Evolutionary conservation across 1,140 invertebrate genomes (phyloP), one percentile per base, ranked within the genome.

Genomic region (Drosophila busckii): DNA sequence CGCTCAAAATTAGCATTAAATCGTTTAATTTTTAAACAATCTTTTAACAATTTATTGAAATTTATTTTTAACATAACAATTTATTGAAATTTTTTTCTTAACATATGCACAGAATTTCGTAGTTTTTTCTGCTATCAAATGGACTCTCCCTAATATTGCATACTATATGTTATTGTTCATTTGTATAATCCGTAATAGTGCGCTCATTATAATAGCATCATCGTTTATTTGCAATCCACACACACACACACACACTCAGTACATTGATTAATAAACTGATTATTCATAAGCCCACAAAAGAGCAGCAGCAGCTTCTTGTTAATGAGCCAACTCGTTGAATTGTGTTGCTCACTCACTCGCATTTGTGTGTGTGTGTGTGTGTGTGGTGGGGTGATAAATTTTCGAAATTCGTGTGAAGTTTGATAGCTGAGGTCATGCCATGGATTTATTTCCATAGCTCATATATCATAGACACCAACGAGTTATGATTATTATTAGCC

Each of bases 251-350:
- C 22, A 20, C 12, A 49, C 31, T 34, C 48, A 38, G 59, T 44
- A 58, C 53, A 70, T 73, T 80, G 73, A 80, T 80, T 80, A 82
- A 80, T 80, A 78, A 75, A 65, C 75, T 49, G 75, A 80, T 80
- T 80, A 80, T 80, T 80, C 75, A 80, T 73, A 73, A 73, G 28
- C 68, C n/a, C 73, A 56, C 68, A 78, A 76, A 67, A 54, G 65
- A n/a, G n/a, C n/a, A n/a, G n/a, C n/a, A n/a, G 26, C 62, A 80
- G 73, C 73, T 80, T 80, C 73, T 80, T 80, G 73, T 80, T 80
- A 80, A 80, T 80, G 73, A 80, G 75, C 75, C 73, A 63, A 49
- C 61, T 68, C 52, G 67, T 63, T 78, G 63, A 71, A 56, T 78
- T 71, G 73, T 65, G n/a, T n/a, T n/a, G n/a, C n/a, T n/a, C n/a